These are phyloP conservation scores for Nesidiocoris tenuis DNA, from an alignment of 2,888 invertebrate genomes.

Conservation along the genomic window DNA sequence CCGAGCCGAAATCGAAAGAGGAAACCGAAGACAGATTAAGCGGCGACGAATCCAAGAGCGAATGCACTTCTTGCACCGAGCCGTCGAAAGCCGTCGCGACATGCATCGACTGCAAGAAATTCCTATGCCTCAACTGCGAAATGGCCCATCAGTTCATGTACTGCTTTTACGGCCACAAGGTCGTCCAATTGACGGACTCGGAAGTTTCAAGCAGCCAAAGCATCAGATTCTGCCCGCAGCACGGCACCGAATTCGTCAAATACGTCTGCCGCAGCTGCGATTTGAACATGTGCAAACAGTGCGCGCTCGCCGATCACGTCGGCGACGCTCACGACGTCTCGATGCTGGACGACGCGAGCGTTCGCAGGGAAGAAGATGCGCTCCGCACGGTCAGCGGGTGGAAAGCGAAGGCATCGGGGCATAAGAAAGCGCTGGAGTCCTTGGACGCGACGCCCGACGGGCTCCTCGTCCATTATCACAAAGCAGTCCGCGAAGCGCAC, in stretches of 20 bases:
- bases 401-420: slow-evolving; percentile 83
- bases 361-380: slow-evolving; percentile 78
- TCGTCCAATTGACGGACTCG: slow-evolving; percentile 61
- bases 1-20: not conserved
- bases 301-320: slow-evolving; percentile 85
- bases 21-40: too few species aligned
- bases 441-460: slow-evolving; percentile 80
- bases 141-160: slow-evolving; percentile 99
- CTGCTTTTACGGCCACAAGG: slow-evolving; percentile 95
- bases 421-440: slow-evolving; percentile 79
- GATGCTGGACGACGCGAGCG: slow-evolving; percentile 77
- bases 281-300: slow-evolving; percentile 92
- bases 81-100: slow-evolving; percentile 73
- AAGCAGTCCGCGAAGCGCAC: slow-evolving; percentile 90
- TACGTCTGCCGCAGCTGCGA: slow-evolving; percentile 94
- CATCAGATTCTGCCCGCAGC: slow-evolving; percentile 77
- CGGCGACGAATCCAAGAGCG: slow-evolving; percentile 50
- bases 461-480: slow-evolving; percentile 83
- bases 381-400: slow-evolving; percentile 80
- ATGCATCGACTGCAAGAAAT: slow-evolving; percentile 94
- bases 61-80: slow-evolving; percentile 93
- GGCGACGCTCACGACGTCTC: slow-evolving; percentile 80
- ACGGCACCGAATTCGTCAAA: slow-evolving; percentile 86
- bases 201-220: slow-evolving; percentile 56
- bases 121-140: slow-evolving; percentile 94